Base-by-base conservation (phyloP, 2,797 vertebrate species). In the Sebastiscus tertius region DNA sequence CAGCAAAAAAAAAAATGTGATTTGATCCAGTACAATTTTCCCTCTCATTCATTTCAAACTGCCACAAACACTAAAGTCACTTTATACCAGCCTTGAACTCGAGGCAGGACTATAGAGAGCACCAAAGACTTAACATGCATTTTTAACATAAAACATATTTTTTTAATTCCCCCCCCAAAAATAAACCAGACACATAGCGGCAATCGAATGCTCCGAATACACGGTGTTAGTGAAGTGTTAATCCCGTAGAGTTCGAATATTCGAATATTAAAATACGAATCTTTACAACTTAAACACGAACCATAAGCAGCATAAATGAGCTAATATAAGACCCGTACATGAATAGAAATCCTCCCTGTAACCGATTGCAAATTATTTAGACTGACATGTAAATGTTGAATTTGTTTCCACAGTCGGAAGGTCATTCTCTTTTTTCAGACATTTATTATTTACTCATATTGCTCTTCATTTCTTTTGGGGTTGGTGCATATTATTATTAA, bases 381-480 rank as follows among this genome's bases (percentile, higher is more conserved):
- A 71, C 85, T 88, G 81, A 70, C 72, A 83, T 86, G 73, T 76
- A 91, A 91, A 92, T 89, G 56, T 61, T 86, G 16, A 18, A 92
- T 89, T 91, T 92, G 89, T 89, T 90, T 93, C 77, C 79, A 89
- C 79, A 89, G 87, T 64, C 69, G 70, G 79, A 67, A 64, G 71
- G 52, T 66, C 73, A 61, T 55, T 62, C 33, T 36, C 55, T 64
- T 69, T 52, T 33, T 13, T 33, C n/a, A 66, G 2, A 67, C 42
- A 27, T 81, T 63, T 72, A 67, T 62, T 54, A 78, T 62, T 67
- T 83, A 14, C 14, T 6, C 20, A 22, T 42, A 24, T 42, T 16
- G 22, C 34, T 64, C 8, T 22, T 64, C 0, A 0, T 26, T 60
- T 56, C 24, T 64, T 69, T 69, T 71, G 52, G 56, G 55, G 66